Base-by-base conservation (phyloP, 2,888 invertebrate species). In the Acronicta leporina region DNA sequence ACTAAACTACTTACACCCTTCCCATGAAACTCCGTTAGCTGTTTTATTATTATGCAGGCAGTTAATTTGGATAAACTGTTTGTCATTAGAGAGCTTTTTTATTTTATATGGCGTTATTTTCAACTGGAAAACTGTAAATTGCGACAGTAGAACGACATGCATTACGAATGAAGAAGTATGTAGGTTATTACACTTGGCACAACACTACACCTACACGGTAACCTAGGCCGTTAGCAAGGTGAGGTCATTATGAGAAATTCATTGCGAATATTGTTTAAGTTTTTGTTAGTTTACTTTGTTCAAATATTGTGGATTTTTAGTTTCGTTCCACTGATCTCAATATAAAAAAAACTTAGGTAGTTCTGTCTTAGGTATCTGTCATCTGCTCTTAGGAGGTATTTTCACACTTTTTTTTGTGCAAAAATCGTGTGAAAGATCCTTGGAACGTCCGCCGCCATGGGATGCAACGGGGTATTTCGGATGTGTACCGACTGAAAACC, bases 91-190 rank as follows among this genome's bases (percentile, higher is more conserved):
- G 54, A 14, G 40, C 63, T 48, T 33, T 33, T 33, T 33, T 33
- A 10, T 42, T 72, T 60, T 54, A 71, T 42, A 51, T 48, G 4
- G 33, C 41, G 10, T 40, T 46, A 49, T 63, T 49, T 38, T 14
- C 11, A 58, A 40, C 48, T 41, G 25, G 14, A 53, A 51, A 63
- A 57, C 70, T 55, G 74, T 73, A 74, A 55, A 68, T 51, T 43
- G 68, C 46, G 68, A 49, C 68, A 35, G 27, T 35, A 20, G n/a
- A 40, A 55, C 68, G 68, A 69, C 55, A 49, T 16, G 62, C 61
- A 52, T 40, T 30, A 58, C 38, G 52, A 56, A 64, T 33, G 8
- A 49, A 40, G 33, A n/a, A 50, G n/a, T 52, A 68, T 68, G 62
- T 68, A 55, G 73, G 68, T 61, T 47, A 52, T 45, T 44, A 61